Base-by-base conservation (phyloP, 2,888 invertebrate species). In the Tenthredo scrophulariae region DNA sequence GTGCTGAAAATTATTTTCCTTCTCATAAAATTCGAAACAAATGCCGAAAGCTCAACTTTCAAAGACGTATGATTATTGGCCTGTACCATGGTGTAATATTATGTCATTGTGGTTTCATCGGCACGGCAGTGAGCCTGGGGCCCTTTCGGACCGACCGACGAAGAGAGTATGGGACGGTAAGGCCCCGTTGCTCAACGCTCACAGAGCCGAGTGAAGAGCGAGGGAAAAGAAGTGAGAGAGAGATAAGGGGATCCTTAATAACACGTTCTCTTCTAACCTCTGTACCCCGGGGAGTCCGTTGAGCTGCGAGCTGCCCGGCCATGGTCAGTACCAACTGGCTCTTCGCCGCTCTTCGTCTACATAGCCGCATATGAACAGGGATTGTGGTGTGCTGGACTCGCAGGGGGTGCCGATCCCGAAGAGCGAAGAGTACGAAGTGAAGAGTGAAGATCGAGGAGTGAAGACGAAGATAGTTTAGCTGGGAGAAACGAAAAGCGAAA, bases 81-180 rank as follows among this genome's bases (percentile, higher is more conserved):
- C 88, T 84, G 88, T 87, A 85, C 87, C 86, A 77, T 85, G 83
- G 88, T 88, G 87, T 90, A 90, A 90, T 89, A 89, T 90, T 90
- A 89, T 90, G 91, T 91, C 90, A 90, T 89, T 90, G 90, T 87
- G 89, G 88, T 89, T 90, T 89, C 90, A 89, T 89, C 90, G 88
- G 86, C 84, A 75, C 86, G 70, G 85, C 86, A 74, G 79, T 84
- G 75, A 83, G 75, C 86, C 79, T 58, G 65, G 84, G 75, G 85
- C 82, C 43, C 46, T 79, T 33, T 54, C 62, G 84, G 77, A 72
- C 74, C 86, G 50, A 33, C 50, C 15, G 46, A 50, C 77, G 77
- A 29, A 54, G 54, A n/a, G 43, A 22, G 74, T 43, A 74, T 77
- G 50, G 77, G 77, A 77, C 77, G 29, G 54, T 50, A 50, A 77